Evolutionary conservation across 2,888 invertebrate genomes (phyloP).

Genomic region (Leptothorax acervorum): DNA sequence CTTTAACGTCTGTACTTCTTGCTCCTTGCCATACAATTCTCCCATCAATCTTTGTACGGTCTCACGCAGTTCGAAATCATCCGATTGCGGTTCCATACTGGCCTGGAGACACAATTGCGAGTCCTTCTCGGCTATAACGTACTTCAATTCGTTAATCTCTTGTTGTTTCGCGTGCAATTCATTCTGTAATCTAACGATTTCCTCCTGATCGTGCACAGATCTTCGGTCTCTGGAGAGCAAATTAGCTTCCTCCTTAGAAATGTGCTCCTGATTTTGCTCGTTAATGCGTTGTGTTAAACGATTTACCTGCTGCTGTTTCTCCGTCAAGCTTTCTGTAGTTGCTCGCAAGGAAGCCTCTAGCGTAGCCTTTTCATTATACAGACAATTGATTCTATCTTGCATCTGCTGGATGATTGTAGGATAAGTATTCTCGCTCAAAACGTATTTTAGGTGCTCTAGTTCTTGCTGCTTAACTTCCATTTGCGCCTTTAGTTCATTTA

Average conservation of each 20-base stretch:
- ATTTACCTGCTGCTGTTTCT: constrained; percentile 75
- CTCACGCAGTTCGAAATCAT: constrained; percentile 74
- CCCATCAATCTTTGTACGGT: constrained; percentile 70
- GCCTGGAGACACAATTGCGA: constrained; percentile 73
- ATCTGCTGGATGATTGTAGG: constrained; percentile 83
- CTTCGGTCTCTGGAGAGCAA: constrained; percentile 55
- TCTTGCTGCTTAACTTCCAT: constrained; percentile 90
- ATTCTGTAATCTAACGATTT: constrained; percentile 77
- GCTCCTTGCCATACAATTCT: constrained; percentile 76
- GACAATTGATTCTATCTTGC: constrained; percentile 80
- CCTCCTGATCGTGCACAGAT: constrained; percentile 73
- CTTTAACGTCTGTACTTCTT: constrained; percentile 75
- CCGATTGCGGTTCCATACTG: constrained; percentile 73
- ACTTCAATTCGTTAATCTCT: constrained; percentile 77
- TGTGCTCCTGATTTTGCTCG: constrained; percentile 60
- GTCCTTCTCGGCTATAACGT: constrained; percentile 76
- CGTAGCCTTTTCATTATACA: constrained; percentile 79
- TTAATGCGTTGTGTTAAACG: constrained; percentile 66
- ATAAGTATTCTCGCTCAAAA: constrained; percentile 86
- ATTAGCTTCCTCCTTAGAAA: constrained; percentile 61
- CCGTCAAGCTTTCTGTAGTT: constrained; percentile 70
- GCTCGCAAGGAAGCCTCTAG: constrained; percentile 73
- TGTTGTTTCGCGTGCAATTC: constrained; percentile 77
- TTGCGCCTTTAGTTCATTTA: constrained; percentile 72
- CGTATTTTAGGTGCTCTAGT: constrained; percentile 91